Conservation (phyloP, 2,797 vertebrate species). For the Acanthurus tractus region DNA sequence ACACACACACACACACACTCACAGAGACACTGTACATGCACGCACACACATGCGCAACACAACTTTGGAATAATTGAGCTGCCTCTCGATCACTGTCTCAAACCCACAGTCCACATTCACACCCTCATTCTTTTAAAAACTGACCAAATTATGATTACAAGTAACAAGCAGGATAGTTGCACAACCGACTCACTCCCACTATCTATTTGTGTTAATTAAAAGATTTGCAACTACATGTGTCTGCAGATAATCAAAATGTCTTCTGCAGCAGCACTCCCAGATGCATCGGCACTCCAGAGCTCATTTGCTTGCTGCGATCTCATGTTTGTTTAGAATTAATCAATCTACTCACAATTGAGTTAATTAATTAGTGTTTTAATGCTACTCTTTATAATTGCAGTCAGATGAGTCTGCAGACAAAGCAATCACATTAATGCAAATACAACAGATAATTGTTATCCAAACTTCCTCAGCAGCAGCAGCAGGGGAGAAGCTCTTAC, state of each 20-base stretch:
- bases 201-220: slow-evolving; percentile 87
- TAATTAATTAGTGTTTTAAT: slow-evolving; percentile 90
- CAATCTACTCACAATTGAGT: slow-evolving; percentile 87
- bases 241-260: slow-evolving; percentile 88
- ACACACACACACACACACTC: slow-evolving; percentile 7
- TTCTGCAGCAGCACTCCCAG: slow-evolving; percentile 82
- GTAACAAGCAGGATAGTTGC: slow-evolving; percentile 72
- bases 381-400: slow-evolving; percentile 88
- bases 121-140: slow-evolving; percentile 66
- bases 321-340: slow-evolving; percentile 88
- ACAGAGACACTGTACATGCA: neutral
- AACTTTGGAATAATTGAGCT: slow-evolving; percentile 67
- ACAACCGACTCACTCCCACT: slow-evolving; percentile 72
- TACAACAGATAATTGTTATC: slow-evolving; percentile 87
- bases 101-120: slow-evolving; percentile 55
- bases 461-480: slow-evolving; percentile 77
- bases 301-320: slow-evolving; percentile 87
- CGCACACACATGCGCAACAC: slow-evolving; percentile 29
- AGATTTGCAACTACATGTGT: slow-evolving; percentile 88
- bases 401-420: slow-evolving; percentile 87
- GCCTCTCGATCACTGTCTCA: slow-evolving; percentile 54
- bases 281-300: slow-evolving; percentile 86
- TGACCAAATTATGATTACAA: slow-evolving; percentile 79
- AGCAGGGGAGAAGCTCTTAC: slow-evolving; percentile 49
- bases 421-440: slow-evolving; percentile 87